Evolutionary conservation across 1,140 invertebrate genomes (phyloP), one percentile per base, ranked within the genome.

Genomic region (Dendroctonus ponderosae): DNA sequence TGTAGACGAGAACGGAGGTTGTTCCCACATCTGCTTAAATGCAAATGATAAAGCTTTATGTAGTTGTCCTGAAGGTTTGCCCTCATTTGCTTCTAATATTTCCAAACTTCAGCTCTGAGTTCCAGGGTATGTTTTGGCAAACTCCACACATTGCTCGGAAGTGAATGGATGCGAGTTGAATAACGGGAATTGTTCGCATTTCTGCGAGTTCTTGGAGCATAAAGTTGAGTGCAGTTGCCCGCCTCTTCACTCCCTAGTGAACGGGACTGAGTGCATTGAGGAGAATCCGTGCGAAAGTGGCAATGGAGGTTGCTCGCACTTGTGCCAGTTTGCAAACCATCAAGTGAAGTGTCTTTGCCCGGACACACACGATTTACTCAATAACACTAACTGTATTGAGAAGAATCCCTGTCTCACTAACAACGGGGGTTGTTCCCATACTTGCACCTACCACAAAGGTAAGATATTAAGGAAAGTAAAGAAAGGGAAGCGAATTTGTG

Each of bases 51-150:
- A 49, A 53, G 69, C 63, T 8, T 44, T 44, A 79, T 95, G 92
- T 78, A 85, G 87, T 49, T 96, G 93, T 75, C 88, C 91, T 69
- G 85, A 87, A 56, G 89, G 62, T 65, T 53, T 6, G n/a, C 51
- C 3, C 9, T 5, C 51, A 6, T n/a, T 53, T 8, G 5, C 11
- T 39, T 5, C 40, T 57, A 39, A 39, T n/a, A 6, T 39, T 39
- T 15, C 39, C 39, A 57, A 5, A 40, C 11, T 8, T 53, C 11
- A 41, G 12, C 40, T 1, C 11, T 61, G 38, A 11, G 2, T 62
- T 57, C 9, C 12, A 66, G 64, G 89, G 0, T 91, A 88, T 72
- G 82, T 43, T 40, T 37, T 68, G 44, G 53, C 54, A 50, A 62
- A 67, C 50, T 8, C n/a, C 11, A 67, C 53, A 6, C n/a, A 46